These are phyloP conservation scores for Bombylius major DNA, from an alignment of 2,888 invertebrate species.

Conservation along the genomic window DNA sequence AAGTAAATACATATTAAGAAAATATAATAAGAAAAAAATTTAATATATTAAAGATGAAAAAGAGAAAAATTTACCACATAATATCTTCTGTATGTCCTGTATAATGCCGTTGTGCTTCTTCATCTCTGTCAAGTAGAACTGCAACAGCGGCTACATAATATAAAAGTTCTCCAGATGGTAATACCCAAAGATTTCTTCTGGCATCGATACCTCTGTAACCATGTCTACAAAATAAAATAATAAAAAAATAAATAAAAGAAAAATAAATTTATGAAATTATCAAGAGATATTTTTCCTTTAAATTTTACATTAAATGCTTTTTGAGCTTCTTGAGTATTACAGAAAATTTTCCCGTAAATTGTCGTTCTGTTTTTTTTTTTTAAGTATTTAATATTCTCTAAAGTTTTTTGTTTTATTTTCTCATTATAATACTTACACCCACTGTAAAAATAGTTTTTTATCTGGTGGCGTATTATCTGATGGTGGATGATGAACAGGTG, in stretches of 20 bases:
- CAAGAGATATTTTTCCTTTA: background rate
- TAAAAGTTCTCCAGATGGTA: constrained; percentile 85
- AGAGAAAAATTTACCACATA: constrained; percentile 53
- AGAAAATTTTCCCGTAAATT: too few species aligned
- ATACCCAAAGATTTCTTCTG: constrained; percentile 77
- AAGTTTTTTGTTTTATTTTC: too few species aligned
- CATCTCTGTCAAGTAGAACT: constrained; percentile 73
- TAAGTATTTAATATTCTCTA: too few species aligned
- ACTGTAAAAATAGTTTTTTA: constrained; percentile 77
- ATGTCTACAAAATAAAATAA: constrained; percentile 48
- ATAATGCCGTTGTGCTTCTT: constrained; percentile 81
- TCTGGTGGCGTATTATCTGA: constrained; percentile 78
- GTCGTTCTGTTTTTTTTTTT: too few species aligned
- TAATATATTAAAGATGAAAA: background rate
- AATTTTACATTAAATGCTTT: too few species aligned
- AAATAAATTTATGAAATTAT: background rate
- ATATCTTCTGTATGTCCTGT: constrained; percentile 87
- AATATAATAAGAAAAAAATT: background rate
- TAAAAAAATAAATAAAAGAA: background rate
- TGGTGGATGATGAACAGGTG: constrained; percentile 72
- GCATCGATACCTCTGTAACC: constrained; percentile 90
- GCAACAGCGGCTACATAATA: constrained; percentile 90
- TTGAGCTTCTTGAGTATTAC: too few species aligned
- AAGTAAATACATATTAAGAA: background rate
- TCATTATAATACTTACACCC: constrained; percentile 58